A percentile compares a stretch with the other conserved stretches of the same genome.
Evolutionary conservation across 1,140 invertebrate genomes (phyloP).

Genomic region (Procambarus virginalis): DNA sequence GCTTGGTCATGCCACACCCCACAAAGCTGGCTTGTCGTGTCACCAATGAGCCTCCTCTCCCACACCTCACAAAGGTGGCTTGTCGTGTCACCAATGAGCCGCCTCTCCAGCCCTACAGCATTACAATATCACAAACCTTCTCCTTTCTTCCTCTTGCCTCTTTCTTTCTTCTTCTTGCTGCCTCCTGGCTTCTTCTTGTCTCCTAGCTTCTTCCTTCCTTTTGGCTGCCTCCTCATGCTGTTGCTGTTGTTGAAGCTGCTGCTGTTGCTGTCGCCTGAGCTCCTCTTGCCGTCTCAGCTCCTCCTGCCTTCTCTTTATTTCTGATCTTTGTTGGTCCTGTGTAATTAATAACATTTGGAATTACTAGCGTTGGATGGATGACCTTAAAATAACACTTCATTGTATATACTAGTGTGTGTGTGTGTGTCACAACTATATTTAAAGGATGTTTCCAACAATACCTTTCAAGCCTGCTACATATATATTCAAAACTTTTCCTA

Average conservation of each 20-base stretch:
- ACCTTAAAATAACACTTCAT: too few species aligned
- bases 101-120: too few species aligned
- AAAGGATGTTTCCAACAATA: too few species aligned
- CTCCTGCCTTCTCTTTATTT: conserved; percentile 58
- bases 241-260: conserved; percentile 59
- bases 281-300: conserved; percentile 50
- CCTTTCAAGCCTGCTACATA: too few species aligned
- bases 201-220: conserved; percentile 62
- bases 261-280: conserved; percentile 39
- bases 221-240: conserved; percentile 56
- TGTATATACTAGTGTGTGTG: too few species aligned
- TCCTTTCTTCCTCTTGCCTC: conserved; percentile 63
- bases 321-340: conserved; percentile 55
- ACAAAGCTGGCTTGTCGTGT: too few species aligned
- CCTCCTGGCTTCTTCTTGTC: conserved; percentile 54
- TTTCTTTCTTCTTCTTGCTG: conserved; percentile 38
- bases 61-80: too few species aligned
- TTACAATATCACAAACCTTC: conserved; percentile 7
- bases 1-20: too few species aligned
- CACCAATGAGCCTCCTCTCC: too few species aligned
- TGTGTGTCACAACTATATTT: too few species aligned
- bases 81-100: too few species aligned
- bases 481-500: too few species aligned
- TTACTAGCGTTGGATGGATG: not conserved
- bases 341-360: not conserved